Evolutionary conservation across 2,113 vertebrate genomes (phyloP).

Genomic region (Amblyopsis rosae): DNA sequence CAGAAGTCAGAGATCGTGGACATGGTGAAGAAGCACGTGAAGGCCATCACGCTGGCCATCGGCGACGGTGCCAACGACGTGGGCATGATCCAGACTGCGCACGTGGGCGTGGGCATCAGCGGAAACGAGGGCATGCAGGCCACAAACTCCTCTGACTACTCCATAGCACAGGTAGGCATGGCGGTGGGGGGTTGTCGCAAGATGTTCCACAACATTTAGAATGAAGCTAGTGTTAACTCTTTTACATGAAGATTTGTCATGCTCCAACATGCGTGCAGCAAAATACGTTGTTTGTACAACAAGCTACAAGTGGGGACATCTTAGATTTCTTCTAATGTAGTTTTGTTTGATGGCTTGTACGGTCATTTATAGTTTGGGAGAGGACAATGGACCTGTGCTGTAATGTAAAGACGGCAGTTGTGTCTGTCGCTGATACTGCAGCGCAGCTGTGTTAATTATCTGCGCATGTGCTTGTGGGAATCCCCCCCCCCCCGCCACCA

Average conservation of each 20-base stretch:
- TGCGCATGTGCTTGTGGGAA: slow-evolving; percentile 32
- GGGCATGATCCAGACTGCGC: slow-evolving; percentile 98
- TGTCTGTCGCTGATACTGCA: slow-evolving; percentile 13
- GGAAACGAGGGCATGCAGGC: slow-evolving; percentile 99
- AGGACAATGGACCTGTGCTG: too few species aligned
- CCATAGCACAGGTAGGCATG: slow-evolving; percentile 90
- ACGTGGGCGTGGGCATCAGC: slow-evolving; percentile 96
- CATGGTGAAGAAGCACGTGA: slow-evolving; percentile 97
- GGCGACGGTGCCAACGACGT: slow-evolving; percentile 97
- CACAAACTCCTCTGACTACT: slow-evolving; percentile 96
- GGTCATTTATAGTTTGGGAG: too few species aligned
- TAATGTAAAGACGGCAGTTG: too few species aligned
- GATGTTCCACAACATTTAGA: too few species aligned
- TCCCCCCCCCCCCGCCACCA: slow-evolving; percentile 22
- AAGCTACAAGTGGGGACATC: too few species aligned
- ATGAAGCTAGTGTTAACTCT: too few species aligned
- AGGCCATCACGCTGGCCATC: slow-evolving; percentile 96
- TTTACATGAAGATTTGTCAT: too few species aligned
- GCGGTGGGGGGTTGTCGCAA: too few species aligned
- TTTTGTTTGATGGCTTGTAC: too few species aligned
- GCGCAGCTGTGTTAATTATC: slow-evolving; percentile 43
- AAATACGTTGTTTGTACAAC: too few species aligned
- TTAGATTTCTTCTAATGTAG: too few species aligned
- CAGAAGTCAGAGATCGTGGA: slow-evolving; percentile 99
- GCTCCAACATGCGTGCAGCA: too few species aligned